Evolutionary conservation across 2,797 vertebrate species (phyloP), one percentile per base, ranked within the genome.

Genomic region (Pelochelys cantorii): DNA sequence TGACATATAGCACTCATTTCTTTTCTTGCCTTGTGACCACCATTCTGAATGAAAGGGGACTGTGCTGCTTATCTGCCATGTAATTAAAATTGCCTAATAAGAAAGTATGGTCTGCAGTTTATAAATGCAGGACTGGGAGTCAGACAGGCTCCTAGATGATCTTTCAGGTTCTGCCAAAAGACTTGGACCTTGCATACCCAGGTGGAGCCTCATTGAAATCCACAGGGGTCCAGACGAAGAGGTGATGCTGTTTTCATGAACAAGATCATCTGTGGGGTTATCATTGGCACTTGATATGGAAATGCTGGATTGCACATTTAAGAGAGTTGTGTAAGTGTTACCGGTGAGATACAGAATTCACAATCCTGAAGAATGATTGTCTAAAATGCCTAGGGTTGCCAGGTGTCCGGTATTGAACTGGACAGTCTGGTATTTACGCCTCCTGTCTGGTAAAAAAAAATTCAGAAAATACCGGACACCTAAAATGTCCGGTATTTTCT

Each of bases 1-100:
- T 0, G 0, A 25, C 5, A 11, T 75, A 5, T 37, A 57, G 59
- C 42, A 12, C 71, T 75, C 37, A 37, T 48, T 0, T 0, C 7
- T 88, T 82, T 79, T 56, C 42, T 7, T 1, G 8, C 71, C 5
- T 0, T 54, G 31, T 57, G 92, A 37, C 57, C 81, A 25, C 74
- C 77, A 20, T 87, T 0, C 14, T 83, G 62, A 94, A 84, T 91
- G 42, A 62, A 92, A 22, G 53, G 13, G 14, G 79, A 85, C 90
- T 65, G 84, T 20, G 20, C 83, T 57, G 13, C 42, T 93, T 84
- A 81, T 60, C 86, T 42, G 53, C 20, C 53, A 25, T 84, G 85
- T 90, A 88, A 88, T 52, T 86, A 78, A n/a, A 57, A 34, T 89
- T 53, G 83, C 11, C 59, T 86, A 74, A 86, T 80, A 85, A 88